Base-by-base conservation (phyloP, 1,140 invertebrate species). In the Chlorops oryzae region DNA sequence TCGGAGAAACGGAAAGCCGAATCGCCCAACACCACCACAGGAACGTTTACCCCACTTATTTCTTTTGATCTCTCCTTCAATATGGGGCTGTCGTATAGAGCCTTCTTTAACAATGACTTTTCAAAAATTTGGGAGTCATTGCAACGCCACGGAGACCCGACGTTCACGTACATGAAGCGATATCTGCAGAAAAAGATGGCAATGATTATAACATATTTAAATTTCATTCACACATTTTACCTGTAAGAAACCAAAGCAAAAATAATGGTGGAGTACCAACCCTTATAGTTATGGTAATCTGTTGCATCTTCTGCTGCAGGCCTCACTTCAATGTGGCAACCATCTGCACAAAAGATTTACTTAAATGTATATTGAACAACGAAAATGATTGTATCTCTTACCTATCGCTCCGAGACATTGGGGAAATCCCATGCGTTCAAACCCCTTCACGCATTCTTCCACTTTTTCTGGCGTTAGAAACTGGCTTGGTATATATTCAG, bases 51-150 rank as follows among this genome's bases (percentile, higher is more conserved):
- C 5, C 21, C 21, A 22, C 20, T n/a, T 17, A 51, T 43, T 24
- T 5, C 15, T 21, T 20, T 22, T 18, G 25, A 23, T 24, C 24
- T 35, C 2, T 37, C 34, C 24, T 28, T 39, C n/a, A 48, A 17
- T 18, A 7, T 24, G 6, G 12, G 18, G 18, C 41, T 27, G 12
- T 34, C 7, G 17, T 37, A 13, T 18, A 32, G 21, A 18, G 20
- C 6, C 27, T 44, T n/a, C 34, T 51, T 51, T 23, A 51, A 46
- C n/a, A 15, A n/a, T 23, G 28, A 46, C 3, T 12, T 32, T 25
- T 51, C 50, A 46, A 51, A 51, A 15, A 46, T 51, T 12, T 51
- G 18, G 10, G 41, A 45, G 28, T 46, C 43, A 24, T 44, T 44
- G 13, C 24, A 34, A 6, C 41, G 9, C 17, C 50, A 41, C 18